Conservation (phyloP, 2,888 invertebrate species). For the Mantis religiosa region DNA sequence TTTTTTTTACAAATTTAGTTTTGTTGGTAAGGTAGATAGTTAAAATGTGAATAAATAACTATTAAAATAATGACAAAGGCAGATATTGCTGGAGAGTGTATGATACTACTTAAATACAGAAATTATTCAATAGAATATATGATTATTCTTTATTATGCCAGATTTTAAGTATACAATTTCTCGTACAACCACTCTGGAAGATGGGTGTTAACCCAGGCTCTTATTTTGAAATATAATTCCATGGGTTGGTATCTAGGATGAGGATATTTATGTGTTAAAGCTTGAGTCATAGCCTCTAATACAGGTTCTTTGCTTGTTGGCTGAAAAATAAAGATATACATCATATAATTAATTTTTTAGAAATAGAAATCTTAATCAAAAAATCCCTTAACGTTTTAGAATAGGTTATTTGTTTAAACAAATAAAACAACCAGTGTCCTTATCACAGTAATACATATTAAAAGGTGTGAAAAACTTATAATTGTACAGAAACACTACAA, state of each 20-base stretch:
- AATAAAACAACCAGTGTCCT: no score
- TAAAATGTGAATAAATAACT: no score
- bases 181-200: constrained; percentile 36
- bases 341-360: background rate
- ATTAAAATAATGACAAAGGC: no score
- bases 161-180: background rate
- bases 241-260: constrained; percentile 37
- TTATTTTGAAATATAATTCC: constrained; percentile 34
- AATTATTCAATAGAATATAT: background rate
- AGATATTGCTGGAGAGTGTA: no score
- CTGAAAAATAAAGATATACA: constrained; percentile 20
- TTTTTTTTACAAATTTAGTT: no score
- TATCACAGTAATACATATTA: no score
- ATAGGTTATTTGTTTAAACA: background rate
- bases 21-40: no score
- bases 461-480: no score
- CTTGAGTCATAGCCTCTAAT: constrained; percentile 32
- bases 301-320: constrained; percentile 34
- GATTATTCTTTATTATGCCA: background rate
- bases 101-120: no score
- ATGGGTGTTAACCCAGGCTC: constrained; percentile 35
- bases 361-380: background rate
- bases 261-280: constrained; percentile 35
- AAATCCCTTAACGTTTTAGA: background rate
- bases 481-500: no score